These are phyloP conservation scores for Actenoides hombroni DNA, from an alignment of 2,113 vertebrate genomes.

Conservation along the genomic window DNA sequence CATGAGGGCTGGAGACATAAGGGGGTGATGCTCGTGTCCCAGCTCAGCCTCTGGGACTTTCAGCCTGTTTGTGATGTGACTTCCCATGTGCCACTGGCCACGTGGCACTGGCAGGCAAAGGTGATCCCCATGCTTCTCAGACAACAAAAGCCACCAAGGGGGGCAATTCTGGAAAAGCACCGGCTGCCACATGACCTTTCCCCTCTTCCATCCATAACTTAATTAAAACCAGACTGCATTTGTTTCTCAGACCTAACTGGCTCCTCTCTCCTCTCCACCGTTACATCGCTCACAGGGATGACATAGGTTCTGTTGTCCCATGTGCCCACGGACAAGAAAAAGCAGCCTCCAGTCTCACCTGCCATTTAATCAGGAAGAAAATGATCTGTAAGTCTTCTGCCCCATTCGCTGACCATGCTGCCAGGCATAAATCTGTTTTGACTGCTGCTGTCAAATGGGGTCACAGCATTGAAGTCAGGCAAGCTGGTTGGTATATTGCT, in stretches of 20 bases:
- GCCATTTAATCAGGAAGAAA: background rate
- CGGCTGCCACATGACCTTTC: background rate
- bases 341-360: background rate
- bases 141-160: background rate
- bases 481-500: accelerated
- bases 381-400: background rate
- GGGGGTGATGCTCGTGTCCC: background rate
- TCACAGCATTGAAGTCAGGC: accelerated
- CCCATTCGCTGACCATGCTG: background rate
- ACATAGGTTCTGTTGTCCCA: background rate
- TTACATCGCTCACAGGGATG: background rate
- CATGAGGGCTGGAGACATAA: accelerated
- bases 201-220: background rate
- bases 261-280: background rate
- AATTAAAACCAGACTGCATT: background rate
- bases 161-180: background rate
- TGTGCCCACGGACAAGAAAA: background rate
- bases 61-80: background rate
- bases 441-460: background rate
- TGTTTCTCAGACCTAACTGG: background rate
- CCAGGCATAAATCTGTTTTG: background rate
- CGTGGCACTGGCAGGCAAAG: background rate
- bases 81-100: accelerated
- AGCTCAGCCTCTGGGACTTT: background rate
- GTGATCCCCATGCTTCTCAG: background rate